Percentiles rank a stretch among this genome's conserved stretches.
Conservation (phyloP, 2,797 vertebrate genomes). For the Amphiprion clarkii region DNA sequence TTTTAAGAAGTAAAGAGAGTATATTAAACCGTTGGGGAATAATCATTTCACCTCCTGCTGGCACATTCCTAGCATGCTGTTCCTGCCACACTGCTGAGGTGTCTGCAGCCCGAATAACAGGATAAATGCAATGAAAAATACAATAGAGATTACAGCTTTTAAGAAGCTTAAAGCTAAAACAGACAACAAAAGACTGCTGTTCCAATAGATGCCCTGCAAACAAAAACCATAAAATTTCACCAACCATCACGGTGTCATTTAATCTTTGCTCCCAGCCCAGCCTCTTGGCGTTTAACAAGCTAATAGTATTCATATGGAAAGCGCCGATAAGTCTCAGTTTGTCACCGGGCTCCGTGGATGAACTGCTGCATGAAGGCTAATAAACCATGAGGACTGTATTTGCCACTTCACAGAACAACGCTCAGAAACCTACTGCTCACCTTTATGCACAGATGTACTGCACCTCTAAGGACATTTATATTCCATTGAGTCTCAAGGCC, state of each 20-base stretch:
- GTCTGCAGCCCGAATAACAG: constrained; percentile 91
- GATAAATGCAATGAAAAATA: constrained; percentile 24
- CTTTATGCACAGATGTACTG: too few relatives aligned
- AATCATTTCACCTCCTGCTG: constrained; percentile 97
- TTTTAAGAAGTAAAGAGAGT: too few relatives aligned
- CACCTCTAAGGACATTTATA: too few relatives aligned
- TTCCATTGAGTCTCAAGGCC: too few relatives aligned
- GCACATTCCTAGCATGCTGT: constrained; percentile 96
- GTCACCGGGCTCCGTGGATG: background rate
- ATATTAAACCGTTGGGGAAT: background rate
- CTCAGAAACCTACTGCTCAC: too few relatives aligned
- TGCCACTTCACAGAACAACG: background rate
- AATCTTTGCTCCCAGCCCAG: constrained; percentile 25
- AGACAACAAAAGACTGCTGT: background rate
- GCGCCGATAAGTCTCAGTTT: constrained; percentile 49
- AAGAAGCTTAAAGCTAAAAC: background rate
- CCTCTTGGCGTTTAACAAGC: constrained; percentile 19
- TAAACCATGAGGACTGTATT: background rate
- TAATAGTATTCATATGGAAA: constrained; percentile 48
- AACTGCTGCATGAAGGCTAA: background rate
- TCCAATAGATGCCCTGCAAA: background rate
- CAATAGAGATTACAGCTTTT: background rate
- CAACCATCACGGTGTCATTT: background rate
- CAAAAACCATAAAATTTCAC: background rate
- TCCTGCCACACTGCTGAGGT: constrained; percentile 98